Conservation (phyloP, 2,113 vertebrate species). For the Alectura lathami region DNA sequence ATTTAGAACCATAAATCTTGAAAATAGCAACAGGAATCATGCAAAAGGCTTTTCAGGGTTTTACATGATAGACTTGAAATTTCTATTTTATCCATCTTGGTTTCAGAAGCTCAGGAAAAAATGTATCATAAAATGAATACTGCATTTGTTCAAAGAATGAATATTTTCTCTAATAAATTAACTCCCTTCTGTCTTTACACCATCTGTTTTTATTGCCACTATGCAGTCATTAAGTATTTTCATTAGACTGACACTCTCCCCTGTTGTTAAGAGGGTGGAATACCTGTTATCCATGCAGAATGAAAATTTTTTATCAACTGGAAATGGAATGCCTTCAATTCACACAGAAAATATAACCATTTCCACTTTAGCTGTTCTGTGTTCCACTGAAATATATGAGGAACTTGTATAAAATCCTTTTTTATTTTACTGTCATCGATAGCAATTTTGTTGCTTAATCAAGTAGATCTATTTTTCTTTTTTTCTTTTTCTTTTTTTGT, state of each 20-base stretch:
- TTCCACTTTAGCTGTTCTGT: background rate
- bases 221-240: background rate
- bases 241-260: background rate
- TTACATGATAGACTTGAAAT: background rate
- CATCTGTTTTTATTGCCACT: background rate
- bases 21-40: conserved; percentile 34
- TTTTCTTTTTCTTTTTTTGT: too few relatives aligned
- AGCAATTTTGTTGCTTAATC: background rate
- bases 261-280: background rate
- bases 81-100: background rate
- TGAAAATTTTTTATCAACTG: background rate
- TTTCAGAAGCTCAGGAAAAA: background rate
- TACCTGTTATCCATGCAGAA: background rate
- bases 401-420: background rate
- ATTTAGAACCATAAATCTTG: conserved; percentile 54
- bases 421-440: background rate
- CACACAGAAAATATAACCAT: background rate
- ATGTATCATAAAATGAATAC: background rate
- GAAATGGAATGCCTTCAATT: background rate
- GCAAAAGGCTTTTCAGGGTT: background rate
- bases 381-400: background rate
- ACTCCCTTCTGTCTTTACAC: background rate
- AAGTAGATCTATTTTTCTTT: too few relatives aligned
- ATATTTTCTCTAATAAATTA: background rate
- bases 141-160: background rate